Evolutionary conservation across 2,797 vertebrate species (phyloP).

Genomic region (Passerculus sandwichensis): DNA sequence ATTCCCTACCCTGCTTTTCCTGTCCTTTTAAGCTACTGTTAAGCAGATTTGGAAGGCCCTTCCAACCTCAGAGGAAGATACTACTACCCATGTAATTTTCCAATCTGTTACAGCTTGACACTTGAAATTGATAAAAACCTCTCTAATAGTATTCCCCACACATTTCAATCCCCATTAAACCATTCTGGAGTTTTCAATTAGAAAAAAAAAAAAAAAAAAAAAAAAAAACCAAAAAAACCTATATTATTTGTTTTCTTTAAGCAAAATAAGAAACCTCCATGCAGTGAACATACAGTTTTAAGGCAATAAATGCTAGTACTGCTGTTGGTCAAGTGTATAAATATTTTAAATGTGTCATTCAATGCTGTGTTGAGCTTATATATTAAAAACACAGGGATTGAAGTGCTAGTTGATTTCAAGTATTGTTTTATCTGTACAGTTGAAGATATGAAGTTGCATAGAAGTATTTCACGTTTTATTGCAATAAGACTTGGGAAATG

Average conservation of each 20-base stretch:
- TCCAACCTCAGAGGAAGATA: not conserved
- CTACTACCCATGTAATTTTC: not conserved
- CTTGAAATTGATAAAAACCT: slow-evolving; percentile 4
- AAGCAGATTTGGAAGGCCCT: not conserved
- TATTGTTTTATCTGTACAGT: slow-evolving; percentile 69
- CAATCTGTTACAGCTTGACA: not conserved
- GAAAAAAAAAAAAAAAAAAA: not conserved
- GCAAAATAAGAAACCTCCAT: slow-evolving; percentile 59
- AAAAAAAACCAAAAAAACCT: accelerated
- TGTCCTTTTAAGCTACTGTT: not conserved
- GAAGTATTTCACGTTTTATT: slow-evolving; percentile 59
- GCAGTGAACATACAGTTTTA: slow-evolving; percentile 66
- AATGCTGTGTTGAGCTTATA: slow-evolving; percentile 70
- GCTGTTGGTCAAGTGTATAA: slow-evolving; percentile 71
- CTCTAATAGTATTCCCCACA: not conserved
- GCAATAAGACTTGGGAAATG: slow-evolving; percentile 60
- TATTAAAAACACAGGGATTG: slow-evolving; percentile 65
- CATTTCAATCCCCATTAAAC: not conserved
- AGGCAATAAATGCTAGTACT: slow-evolving; percentile 72
- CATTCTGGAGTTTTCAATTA: not conserved
- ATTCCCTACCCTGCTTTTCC: not conserved
- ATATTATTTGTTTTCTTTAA: slow-evolving; percentile 41
- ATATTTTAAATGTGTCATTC: slow-evolving; percentile 73
- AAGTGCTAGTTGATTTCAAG: slow-evolving; percentile 59
- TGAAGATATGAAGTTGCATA: slow-evolving; percentile 60